Conservation (phyloP, 2,113 vertebrate species). For the Platysternon megacephalum region DNA sequence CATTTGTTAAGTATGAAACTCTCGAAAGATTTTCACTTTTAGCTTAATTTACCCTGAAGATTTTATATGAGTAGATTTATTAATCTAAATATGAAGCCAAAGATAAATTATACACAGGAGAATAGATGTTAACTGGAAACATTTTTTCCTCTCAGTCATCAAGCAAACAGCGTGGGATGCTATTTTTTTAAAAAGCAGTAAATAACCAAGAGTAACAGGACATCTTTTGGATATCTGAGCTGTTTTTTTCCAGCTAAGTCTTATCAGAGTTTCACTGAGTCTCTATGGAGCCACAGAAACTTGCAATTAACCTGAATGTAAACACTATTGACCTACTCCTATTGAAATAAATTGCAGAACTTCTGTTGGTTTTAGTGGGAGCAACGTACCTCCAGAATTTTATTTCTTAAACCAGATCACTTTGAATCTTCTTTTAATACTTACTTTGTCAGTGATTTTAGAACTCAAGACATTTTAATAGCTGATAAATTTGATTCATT, state of each 20-base stretch:
- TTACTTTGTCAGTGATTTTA: background rate
- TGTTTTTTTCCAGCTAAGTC: background rate
- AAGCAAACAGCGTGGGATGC: background rate
- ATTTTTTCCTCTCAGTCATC: background rate
- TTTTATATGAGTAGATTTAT: constrained; percentile 3
- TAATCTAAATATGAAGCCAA: background rate
- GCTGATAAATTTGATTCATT: background rate
- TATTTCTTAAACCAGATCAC: background rate
- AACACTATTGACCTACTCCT: background rate
- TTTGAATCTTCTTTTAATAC: background rate
- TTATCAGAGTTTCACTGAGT: background rate
- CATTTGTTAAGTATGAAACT: background rate
- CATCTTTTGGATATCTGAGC: background rate
- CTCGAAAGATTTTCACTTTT: background rate
- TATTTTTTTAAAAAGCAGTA: background rate
- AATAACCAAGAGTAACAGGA: constrained; percentile 4
- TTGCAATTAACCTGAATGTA: background rate
- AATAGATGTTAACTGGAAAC: constrained; percentile 9
- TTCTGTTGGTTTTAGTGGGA: background rate
- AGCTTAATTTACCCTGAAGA: background rate
- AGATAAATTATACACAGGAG: constrained; percentile 8
- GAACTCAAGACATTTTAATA: background rate
- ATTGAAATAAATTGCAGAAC: background rate
- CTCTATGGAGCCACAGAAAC: background rate
- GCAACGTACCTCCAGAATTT: background rate